Base-by-base conservation (phyloP, 2,888 invertebrate species). In the Pocota personata region DNA sequence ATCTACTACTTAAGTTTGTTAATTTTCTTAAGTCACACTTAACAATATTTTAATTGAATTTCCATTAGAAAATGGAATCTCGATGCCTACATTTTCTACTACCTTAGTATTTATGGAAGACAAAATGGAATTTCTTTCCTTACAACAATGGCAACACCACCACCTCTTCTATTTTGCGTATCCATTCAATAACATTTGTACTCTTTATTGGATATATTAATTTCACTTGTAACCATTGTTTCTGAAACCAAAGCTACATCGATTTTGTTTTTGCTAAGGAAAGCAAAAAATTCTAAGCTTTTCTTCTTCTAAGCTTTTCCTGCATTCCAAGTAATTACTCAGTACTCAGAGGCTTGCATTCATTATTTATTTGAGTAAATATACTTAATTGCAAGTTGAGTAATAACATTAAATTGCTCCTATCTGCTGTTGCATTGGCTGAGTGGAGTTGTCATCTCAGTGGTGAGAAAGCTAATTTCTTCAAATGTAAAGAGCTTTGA, bases 61-160 rank as follows among this genome's bases (percentile, higher is more conserved):
- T 37, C 66, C 19, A 50, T 66, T 35, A 5, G 35, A n/a, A 24
- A 66, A 66, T 32, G 21, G 16, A 14, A 66, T 66, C 48, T 66
- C 66, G 35, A 66, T 66, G 50, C 27, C 48, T n/a, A n/a, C n/a
- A n/a, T n/a, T n/a, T n/a, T n/a, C n/a, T n/a, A n/a, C n/a, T n/a
- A n/a, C n/a, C 32, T 37, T 66, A n/a, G 35, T 50, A 24, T 30
- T 30, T 30, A 30, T 30, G 2, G 30, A 30, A 19, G 16, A 19
- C 19, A 46, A 46, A 46, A 19, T 5, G 5, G 46, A 46, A 19
- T 19, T 16, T 46, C 48, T 48, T 32, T 64, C 27, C 27, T 48
- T 7, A 64, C 64, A 3, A 64, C 64, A 50, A 66, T 66, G 50
- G 66, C 66, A 66, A 66, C 50, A 32, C 35, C 48, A 19, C 48